Evolutionary conservation across 2,888 invertebrate genomes (phyloP), one percentile per base, ranked within the genome.

Genomic region (Esperia sulphurella): DNA sequence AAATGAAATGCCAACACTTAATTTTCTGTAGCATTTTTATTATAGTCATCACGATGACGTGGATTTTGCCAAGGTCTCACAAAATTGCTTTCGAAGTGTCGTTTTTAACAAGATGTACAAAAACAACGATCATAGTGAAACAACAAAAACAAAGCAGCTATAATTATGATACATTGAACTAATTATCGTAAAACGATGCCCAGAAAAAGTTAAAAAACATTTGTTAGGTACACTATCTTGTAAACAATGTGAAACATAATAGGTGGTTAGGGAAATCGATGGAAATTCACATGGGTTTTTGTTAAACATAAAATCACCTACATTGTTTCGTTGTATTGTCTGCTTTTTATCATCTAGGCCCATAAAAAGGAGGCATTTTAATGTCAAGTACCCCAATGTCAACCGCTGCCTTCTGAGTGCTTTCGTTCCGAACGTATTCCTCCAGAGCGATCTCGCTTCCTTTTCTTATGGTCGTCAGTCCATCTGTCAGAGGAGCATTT

Each of bases 231-330:
- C n/a, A n/a, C n/a, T 33, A 14, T 43, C 31, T 44, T 5, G 43
- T 44, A 37, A 37, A 44, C 37, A 37, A 37, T 44, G 35, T 29
- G 7, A 44, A 43, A 51, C 47, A 52, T 62, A 62, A 58, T 54
- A 61, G 49, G n/a, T n/a, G n/a, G n/a, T 49, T 39, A 57, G 35
- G 35, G 35, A 35, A 59, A 61, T 64, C 59, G 50, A 61, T 55
- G 59, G 57, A 35, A 57, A 52, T 60, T 68, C 67, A 49, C 66
- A 68, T 58, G 58, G 43, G n/a, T 45, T 31, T 43, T 50, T 54
- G 58, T 62, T 58, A 41, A 46, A 54, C 46, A 45, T 35, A 21
- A 51, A n/a, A 21, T 21, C 5, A 35, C n/a, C 54, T 30, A 41
- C 33, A 57, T 64, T 64, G 56, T 60, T 39, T 9, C 37, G 13